phyloP scores from a whole-genome alignment of 2,888 invertebrate genomes.

The Sarcophaga variegata region DNA sequence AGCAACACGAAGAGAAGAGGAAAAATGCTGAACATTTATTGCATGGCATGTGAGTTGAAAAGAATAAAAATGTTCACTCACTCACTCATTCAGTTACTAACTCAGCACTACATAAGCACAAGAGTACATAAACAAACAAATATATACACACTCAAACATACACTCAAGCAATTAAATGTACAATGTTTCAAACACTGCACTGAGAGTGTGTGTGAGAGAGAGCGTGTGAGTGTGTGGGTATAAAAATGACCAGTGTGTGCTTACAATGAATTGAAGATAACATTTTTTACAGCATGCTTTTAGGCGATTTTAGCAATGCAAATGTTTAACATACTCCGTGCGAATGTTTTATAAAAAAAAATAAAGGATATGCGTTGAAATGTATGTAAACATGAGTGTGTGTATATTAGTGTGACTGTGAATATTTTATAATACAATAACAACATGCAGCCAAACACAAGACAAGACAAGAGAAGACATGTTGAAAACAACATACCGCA shows the following conservation, averaged over 20 bases:
- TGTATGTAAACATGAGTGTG: not conserved
- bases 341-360: not conserved
- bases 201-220: not conserved
- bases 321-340: slow-evolving; percentile 39
- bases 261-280: slow-evolving; percentile 57
- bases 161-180: not conserved
- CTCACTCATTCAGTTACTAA: slow-evolving; percentile 13
- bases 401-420: not conserved
- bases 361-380: not conserved
- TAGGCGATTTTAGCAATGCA: slow-evolving; percentile 63
- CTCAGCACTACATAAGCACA: not conserved
- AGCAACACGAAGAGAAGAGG: not conserved
- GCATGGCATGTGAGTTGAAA: slow-evolving; percentile 26
- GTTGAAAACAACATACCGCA: slow-evolving; percentile 63
- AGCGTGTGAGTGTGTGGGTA: not conserved
- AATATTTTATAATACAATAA: slow-evolving; percentile 30
- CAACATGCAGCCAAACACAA: not conserved
- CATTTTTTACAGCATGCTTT: slow-evolving; percentile 62
- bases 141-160: not conserved
- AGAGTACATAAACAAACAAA: slow-evolving; percentile 30
- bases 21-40: slow-evolving; percentile 57
- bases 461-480: slow-evolving; percentile 51
- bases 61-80: slow-evolving; percentile 11
- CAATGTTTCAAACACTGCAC: not conserved
- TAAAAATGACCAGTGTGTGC: slow-evolving; percentile 49